Evolutionary conservation across 2,113 vertebrate species (phyloP).

Genomic region (Tamias sibiricus): DNA sequence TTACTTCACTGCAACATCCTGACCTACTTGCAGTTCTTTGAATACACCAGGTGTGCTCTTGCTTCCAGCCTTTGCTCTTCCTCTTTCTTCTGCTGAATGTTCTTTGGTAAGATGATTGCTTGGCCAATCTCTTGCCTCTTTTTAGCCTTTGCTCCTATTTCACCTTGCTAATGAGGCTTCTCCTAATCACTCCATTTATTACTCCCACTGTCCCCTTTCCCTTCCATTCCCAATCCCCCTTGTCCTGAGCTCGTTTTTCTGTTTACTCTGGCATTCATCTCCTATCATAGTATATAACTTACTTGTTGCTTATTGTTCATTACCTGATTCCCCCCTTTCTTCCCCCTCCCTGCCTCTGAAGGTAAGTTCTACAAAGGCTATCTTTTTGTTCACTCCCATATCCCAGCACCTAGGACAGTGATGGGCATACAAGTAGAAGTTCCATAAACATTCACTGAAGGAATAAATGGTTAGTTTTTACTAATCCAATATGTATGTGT

Average conservation of each 20-base stretch:
- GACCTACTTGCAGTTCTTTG: background rate
- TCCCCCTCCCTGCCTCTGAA: background rate
- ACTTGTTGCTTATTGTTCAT: background rate
- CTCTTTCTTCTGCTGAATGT: background rate
- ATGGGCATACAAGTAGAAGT: background rate
- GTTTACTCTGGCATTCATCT: background rate
- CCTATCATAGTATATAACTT: background rate
- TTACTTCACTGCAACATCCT: background rate
- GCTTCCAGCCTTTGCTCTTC: background rate
- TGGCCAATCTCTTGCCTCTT: background rate
- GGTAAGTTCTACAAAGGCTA: background rate
- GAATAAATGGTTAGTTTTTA: background rate
- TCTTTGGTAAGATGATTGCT: background rate
- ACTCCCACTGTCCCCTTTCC: background rate
- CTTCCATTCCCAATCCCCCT: background rate
- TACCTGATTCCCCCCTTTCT: background rate
- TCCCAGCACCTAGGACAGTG: background rate
- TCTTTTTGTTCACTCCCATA: background rate
- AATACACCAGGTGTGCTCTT: background rate
- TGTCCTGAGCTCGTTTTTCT: background rate
- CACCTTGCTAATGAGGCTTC: background rate
- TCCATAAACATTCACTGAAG: slow-evolving; percentile 10
- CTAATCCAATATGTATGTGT: background rate
- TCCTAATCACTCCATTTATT: background rate
- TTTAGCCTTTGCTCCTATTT: background rate